Conservation (phyloP, 1,140 invertebrate genomes). For the Drosophila mauritiana region DNA sequence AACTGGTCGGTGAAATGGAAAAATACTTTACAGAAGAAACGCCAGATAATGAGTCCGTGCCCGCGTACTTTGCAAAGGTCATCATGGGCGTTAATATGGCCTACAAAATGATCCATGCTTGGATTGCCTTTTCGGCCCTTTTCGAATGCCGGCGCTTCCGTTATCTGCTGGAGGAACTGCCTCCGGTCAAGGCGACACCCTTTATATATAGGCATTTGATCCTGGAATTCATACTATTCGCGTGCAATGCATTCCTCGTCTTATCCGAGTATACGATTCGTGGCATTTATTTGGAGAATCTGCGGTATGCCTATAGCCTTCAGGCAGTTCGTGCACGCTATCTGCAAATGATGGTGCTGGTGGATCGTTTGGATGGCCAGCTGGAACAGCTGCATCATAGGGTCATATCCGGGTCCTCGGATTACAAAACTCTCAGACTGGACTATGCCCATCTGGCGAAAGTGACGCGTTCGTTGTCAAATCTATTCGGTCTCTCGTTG, state of each 20-base stretch:
- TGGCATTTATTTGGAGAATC: not conserved
- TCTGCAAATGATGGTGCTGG: conserved; percentile 51
- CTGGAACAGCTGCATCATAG: conserved; percentile 33
- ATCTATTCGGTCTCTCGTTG: conserved; percentile 49
- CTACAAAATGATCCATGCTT: conserved; percentile 42
- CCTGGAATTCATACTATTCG: conserved; percentile 15
- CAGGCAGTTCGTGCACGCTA: conserved; percentile 62
- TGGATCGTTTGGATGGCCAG: conserved; percentile 46
- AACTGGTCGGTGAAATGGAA: conserved; percentile 11
- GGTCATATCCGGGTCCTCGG: not conserved
- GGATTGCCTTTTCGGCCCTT: conserved; percentile 30
- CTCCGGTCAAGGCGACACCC: not conserved
- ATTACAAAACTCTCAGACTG: conserved; percentile 23
- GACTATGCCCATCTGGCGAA: conserved; percentile 51
- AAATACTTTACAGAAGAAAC: not conserved
- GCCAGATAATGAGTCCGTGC: not conserved
- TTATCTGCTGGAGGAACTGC: conserved; percentile 35
- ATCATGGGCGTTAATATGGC: conserved; percentile 37
- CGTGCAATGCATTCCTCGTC: not conserved
- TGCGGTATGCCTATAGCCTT: conserved; percentile 29
- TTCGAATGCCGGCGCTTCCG: conserved; percentile 27
- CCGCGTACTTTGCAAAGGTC: conserved; percentile 16
- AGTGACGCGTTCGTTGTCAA: conserved; percentile 35
- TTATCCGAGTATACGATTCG: accelerated
- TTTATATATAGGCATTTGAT: not conserved